phyloP scores from a whole-genome alignment of 2,888 invertebrate species.

The Mamestra brassicae region DNA sequence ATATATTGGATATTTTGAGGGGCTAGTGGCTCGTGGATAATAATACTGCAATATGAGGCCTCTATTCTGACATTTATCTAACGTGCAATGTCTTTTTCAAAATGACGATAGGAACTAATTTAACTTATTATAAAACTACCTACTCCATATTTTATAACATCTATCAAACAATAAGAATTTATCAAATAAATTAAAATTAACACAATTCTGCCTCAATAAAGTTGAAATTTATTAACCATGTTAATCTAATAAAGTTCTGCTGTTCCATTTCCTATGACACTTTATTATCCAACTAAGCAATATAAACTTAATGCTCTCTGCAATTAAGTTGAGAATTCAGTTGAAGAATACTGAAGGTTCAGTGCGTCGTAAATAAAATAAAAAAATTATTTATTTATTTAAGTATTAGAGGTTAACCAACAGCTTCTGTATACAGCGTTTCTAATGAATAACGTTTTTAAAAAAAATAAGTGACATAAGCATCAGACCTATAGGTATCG shows the following conservation, averaged over 20 bases:
- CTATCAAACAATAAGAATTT: not conserved
- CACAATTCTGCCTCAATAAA: conserved; percentile 6
- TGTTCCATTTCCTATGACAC: no score
- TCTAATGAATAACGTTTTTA: no score
- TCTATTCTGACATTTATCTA: not conserved
- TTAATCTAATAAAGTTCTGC: no score
- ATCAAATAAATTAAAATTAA: not conserved
- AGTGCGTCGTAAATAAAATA: conserved; percentile 66
- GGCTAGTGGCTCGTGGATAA: not conserved
- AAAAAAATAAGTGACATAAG: no score
- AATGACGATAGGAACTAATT: no score
- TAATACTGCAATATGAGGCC: not conserved
- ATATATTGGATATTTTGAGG: conserved; percentile 16
- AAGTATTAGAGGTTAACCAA: no score
- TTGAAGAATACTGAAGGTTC: conserved; percentile 35
- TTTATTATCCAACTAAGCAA: conserved; percentile 1
- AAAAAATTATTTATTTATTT: no score
- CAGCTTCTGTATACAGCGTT: no score
- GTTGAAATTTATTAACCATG: conserved; percentile 12
- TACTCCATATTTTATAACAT: not conserved
- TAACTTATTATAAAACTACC: no score
- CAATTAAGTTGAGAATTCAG: conserved; percentile 21
- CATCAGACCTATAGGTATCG: no score
- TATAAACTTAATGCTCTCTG: not conserved
- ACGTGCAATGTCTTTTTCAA: not conserved